Base-by-base conservation (phyloP, 2,888 invertebrate species). In the Scotopteryx bipunctaria region DNA sequence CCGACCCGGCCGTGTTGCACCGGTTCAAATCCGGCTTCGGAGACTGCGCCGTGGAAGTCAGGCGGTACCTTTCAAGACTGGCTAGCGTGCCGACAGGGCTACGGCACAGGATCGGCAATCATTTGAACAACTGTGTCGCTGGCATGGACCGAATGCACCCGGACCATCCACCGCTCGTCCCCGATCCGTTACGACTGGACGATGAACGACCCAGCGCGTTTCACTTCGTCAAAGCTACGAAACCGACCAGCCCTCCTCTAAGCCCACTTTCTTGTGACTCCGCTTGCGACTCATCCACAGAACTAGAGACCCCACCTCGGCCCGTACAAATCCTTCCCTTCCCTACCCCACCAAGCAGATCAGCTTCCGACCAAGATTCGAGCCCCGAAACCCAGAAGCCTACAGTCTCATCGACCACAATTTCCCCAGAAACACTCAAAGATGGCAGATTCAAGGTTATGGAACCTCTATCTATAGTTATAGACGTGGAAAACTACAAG, bases 21-120 rank as follows among this genome's bases (percentile, higher is more conserved):
- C 94, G 96, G 73, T 97, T 97, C 89, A 94, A 95, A 59, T 93
- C 96, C 15, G 97, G 97, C 61, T 97, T 96, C 87, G 94, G 94
- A 45, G 97, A 97, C 80, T 97, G 97, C 77, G 96, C 96, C 13
- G 93, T 94, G 11, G 97, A 97, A 87, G 96, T 96, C 23, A 92
- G 94, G 52, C 88, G 94, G 66, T 95, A 94, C 83, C 92, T 95
- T 35, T 92, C 91, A 17, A 87, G 93, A 59, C 79, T 94, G 27
- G 94, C 94, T 55, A 93, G 93, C 66, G 92, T 94, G 5, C 92
- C 66, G 66, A 91, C 73, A 67, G 91, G 85, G 2, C 61, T 94
- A 1, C 86, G 93, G 42, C 92, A 93, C 61, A 86, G 94, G n/a
- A 86, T 95, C 2, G 91, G 93, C 25, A 91, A 91, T 42, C 95